Evolutionary conservation across 2,797 vertebrate genomes (phyloP).

Genomic region (Danio aesculapii): DNA sequence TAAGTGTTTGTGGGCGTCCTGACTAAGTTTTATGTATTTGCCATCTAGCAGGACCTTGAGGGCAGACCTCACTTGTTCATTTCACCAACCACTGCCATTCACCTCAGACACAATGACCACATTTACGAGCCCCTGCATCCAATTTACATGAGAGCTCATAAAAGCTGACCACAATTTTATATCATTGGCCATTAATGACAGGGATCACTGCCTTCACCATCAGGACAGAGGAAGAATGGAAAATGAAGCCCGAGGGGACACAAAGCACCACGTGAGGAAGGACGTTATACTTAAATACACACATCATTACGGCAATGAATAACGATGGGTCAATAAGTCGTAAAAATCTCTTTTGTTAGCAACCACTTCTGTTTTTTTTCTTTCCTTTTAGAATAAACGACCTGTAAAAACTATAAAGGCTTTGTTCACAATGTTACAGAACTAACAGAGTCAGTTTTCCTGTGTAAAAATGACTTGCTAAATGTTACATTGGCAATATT

Average conservation of each 20-base stretch:
- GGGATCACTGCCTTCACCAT: conserved; percentile 52
- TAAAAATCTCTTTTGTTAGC: conserved; percentile 21
- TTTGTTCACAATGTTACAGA: not conserved
- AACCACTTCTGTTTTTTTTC: conserved; percentile 17
- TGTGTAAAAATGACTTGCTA: not conserved
- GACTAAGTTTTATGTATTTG: conserved; percentile 36
- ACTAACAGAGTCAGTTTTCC: not conserved
- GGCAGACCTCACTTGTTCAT: conserved; percentile 27
- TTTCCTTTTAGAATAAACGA: not conserved
- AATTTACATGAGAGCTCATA: conserved; percentile 56
- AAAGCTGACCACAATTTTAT: conserved; percentile 52
- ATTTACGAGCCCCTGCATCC: conserved; percentile 49
- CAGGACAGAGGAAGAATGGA: conserved; percentile 27
- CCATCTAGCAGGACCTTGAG: conserved; percentile 42
- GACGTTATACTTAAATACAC: conserved; percentile 25
- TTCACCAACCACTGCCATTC: conserved; percentile 44
- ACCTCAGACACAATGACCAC: conserved; percentile 50
- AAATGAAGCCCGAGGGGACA: conserved; percentile 33
- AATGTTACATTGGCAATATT: not conserved
- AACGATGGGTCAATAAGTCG: conserved; percentile 38
- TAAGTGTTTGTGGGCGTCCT: conserved; percentile 23
- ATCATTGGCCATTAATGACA: conserved; percentile 56
- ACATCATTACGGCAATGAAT: conserved; percentile 21
- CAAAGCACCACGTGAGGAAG: not conserved
- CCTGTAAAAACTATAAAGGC: not conserved